A percentile compares a stretch with the other conserved stretches of the same genome.
Evolutionary conservation across 2,797 vertebrate genomes (phyloP).

Genomic region (Serranus cabrilla): DNA sequence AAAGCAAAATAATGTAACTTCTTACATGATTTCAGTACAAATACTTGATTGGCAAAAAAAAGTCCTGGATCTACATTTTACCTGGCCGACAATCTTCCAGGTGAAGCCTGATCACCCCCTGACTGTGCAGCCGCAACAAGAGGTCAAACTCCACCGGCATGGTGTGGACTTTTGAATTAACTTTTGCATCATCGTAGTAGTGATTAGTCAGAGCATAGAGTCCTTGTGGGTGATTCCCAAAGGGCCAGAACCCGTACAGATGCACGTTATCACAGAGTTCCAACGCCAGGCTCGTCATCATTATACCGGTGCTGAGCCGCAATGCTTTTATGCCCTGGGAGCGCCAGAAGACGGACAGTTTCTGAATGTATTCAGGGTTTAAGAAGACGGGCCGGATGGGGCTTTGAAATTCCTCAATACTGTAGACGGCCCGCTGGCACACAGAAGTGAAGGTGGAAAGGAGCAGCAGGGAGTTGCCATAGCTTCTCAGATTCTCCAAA

Average conservation of each 20-base stretch:
- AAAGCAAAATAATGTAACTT: too few species aligned
- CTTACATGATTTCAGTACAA: constrained; percentile 55
- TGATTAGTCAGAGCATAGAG: constrained; percentile 88
- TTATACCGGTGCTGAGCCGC: constrained; percentile 92
- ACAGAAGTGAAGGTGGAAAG: constrained; percentile 91
- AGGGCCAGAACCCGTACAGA: constrained; percentile 97
- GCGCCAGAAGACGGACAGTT: constrained; percentile 90
- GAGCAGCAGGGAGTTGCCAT: constrained; percentile 83
- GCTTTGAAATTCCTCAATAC: constrained; percentile 87
- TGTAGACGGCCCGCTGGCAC: constrained; percentile 89
- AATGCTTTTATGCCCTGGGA: constrained; percentile 86
- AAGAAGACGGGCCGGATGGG: constrained; percentile 87
- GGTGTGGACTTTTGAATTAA: constrained; percentile 88
- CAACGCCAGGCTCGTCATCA: constrained; percentile 91
- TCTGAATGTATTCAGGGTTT: constrained; percentile 90
- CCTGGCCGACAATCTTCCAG: constrained; percentile 83
- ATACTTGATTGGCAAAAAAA: neutral
- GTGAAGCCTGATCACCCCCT: constrained; percentile 91
- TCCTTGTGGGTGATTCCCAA: constrained; percentile 83
- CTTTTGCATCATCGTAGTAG: constrained; percentile 91
- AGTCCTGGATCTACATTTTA: too few species aligned
- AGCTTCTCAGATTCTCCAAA: constrained; percentile 85
- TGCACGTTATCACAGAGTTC: constrained; percentile 91
- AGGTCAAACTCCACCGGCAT: constrained; percentile 93
- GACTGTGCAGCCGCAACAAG: constrained; percentile 89